A percentile compares a stretch with the other conserved stretches of the same genome.
Evolutionary conservation across 2,113 vertebrate genomes (phyloP).

Genomic region (Taurulus bubalis): DNA sequence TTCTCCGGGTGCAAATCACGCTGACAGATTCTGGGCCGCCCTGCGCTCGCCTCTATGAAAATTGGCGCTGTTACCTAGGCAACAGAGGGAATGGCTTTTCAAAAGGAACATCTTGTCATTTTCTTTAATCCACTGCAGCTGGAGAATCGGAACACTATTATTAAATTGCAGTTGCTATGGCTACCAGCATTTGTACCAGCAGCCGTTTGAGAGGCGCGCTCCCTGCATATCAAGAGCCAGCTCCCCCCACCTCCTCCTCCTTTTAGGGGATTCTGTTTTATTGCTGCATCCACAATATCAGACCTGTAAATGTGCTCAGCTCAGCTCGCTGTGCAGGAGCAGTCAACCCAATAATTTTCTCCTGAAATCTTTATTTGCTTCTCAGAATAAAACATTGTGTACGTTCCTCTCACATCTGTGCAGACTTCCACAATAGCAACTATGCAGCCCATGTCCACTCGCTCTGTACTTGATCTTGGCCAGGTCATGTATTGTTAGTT

Average conservation of each 20-base stretch:
- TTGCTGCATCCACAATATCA: conserved; percentile 78
- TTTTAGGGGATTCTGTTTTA: conserved; percentile 78
- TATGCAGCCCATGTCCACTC: neutral
- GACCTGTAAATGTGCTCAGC: conserved; percentile 65
- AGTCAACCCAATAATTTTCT: conserved; percentile 33
- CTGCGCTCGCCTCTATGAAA: conserved; percentile 78
- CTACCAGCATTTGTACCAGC: conserved; percentile 92
- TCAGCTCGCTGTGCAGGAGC: conserved; percentile 41
- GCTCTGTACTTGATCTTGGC: neutral
- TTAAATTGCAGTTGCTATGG: conserved; percentile 99
- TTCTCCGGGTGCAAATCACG: conserved; percentile 85
- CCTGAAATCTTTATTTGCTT: conserved; percentile 43
- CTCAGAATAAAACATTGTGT: conserved; percentile 14
- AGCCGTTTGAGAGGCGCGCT: conserved; percentile 87
- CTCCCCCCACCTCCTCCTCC: conserved; percentile 42
- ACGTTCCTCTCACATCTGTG: neutral
- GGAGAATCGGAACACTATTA: conserved; percentile 95
- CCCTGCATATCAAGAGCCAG: conserved; percentile 64
- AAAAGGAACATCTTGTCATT: conserved; percentile 99
- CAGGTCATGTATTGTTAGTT: neutral
- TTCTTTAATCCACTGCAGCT: conserved; percentile 99
- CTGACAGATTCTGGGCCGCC: conserved; percentile 87
- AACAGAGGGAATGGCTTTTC: conserved; percentile 93
- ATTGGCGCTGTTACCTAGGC: conserved; percentile 90
- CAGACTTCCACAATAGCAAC: neutral